phyloP scores from a whole-genome alignment of 2,113 vertebrate species.

The Cacatua alba region DNA sequence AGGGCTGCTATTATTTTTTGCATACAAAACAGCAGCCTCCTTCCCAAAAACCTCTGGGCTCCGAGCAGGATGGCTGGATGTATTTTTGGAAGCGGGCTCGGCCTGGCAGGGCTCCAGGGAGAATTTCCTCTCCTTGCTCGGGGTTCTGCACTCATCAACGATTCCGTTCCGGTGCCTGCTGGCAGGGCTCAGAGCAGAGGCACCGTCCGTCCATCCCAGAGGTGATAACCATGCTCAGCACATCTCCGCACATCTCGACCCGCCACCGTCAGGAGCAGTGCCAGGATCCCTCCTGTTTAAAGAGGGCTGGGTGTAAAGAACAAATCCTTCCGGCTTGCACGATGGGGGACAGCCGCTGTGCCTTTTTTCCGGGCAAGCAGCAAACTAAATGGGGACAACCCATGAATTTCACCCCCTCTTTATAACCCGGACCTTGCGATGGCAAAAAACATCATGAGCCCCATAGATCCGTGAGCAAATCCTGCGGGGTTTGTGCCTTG shows the following conservation, averaged over 20 bases:
- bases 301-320: not conserved
- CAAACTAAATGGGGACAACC: not conserved
- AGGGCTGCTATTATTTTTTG: constrained; percentile 19
- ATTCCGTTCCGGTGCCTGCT: not conserved
- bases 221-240: constrained; percentile 18
- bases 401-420: not conserved
- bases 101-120: constrained; percentile 62
- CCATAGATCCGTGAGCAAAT: not conserved
- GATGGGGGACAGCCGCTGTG: not conserved
- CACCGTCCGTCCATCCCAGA: not conserved
- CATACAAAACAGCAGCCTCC: not conserved
- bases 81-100: constrained; percentile 45
- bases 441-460: not conserved
- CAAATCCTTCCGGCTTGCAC: not conserved
- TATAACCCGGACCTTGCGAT: not conserved
- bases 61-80: constrained; percentile 22
- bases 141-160: constrained; percentile 22
- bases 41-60: constrained; percentile 39
- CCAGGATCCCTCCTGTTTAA: not conserved
- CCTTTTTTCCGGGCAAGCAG: not conserved
- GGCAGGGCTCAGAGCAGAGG: constrained; percentile 41
- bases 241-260: not conserved
- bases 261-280: not conserved
- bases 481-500: not conserved
- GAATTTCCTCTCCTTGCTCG: constrained; percentile 58